Evolutionary conservation across 2,888 invertebrate species (phyloP), one percentile per base, ranked within the genome.

Genomic region (Drosophila fulvimacula): DNA sequence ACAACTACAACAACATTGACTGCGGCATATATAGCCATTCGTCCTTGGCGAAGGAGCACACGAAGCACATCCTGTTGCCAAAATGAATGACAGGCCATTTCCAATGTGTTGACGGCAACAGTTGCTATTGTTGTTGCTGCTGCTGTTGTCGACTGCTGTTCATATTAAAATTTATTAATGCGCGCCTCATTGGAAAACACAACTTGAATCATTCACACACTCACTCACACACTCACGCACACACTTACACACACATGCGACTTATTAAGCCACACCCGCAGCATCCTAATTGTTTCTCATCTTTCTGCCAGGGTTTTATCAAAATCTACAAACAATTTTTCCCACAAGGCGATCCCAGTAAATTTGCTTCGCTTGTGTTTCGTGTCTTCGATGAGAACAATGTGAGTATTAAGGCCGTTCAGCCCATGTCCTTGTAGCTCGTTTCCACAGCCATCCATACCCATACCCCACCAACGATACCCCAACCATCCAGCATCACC

Each of bases 251-350:
- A 34, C 44, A n/a, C 21, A 61, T 5, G 19, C 36, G 39, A 32
- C 17, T 46, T 46, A 36, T 57, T 57, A 46, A 46, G 57, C 36
- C 38, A 21, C 41, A 46, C 36, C 52, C 48, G 41, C 41, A 46
- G 13, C 51, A 39, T 73, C 70, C 62, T 72, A 78, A 66, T 79
- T 75, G 71, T 60, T 79, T 79, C 55, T 69, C 42, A 48, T 64
- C 69, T 69, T 58, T 80, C 34, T 93, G 93, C 66, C 93, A 98
- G 98, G 99, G 99, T 88, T 99, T 99, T 94, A 98, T 99, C 93
- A 98, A 97, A 94, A 99, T 99, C 93, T 99, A 99, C 94, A 98
- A 98, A 93, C 99, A 99, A 93, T 99, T 99, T 94, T 99, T 99
- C 93, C 99, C 99, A 65, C 98, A 99, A 95, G 99, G 99, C 86